phyloP scores from a whole-genome alignment of 2,888 invertebrate species.

The Halictus quadricinctus region DNA sequence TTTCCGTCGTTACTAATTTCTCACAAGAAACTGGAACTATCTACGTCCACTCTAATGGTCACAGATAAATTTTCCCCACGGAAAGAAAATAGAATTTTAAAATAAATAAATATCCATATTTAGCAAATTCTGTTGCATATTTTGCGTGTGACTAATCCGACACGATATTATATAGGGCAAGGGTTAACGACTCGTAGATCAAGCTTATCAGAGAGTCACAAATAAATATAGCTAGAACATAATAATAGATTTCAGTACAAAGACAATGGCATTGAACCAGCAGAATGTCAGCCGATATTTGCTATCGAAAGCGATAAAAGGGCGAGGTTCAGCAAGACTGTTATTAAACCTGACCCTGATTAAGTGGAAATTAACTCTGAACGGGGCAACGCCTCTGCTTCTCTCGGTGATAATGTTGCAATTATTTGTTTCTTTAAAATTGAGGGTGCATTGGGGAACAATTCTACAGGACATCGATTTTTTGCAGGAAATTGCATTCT shows the following conservation, averaged over 20 bases:
- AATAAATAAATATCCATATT: not conserved
- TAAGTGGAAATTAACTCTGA: conserved; percentile 1
- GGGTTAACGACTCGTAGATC: not conserved
- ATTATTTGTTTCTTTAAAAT: not conserved
- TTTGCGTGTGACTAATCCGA: not conserved
- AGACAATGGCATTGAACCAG: not conserved
- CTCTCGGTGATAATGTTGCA: not conserved
- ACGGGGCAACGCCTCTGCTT: conserved; percentile 7
- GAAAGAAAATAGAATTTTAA: too few relatives aligned
- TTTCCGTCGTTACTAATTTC: too few relatives aligned
- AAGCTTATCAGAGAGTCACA: not conserved
- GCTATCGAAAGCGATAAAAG: not conserved
- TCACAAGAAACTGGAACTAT: too few relatives aligned
- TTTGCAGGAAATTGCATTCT: too few relatives aligned
- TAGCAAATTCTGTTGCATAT: not conserved
- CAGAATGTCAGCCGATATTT: not conserved
- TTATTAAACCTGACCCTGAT: not conserved
- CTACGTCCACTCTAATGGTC: too few relatives aligned
- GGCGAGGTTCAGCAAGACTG: not conserved
- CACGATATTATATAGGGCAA: not conserved
- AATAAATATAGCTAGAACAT: not conserved
- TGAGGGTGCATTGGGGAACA: too few relatives aligned
- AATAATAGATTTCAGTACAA: not conserved
- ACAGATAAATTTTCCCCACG: too few relatives aligned
- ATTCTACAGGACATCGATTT: too few relatives aligned